These are phyloP conservation scores for Lasioglossum oenotherae DNA, from an alignment of 2,888 invertebrate species.

Conservation along the genomic window DNA sequence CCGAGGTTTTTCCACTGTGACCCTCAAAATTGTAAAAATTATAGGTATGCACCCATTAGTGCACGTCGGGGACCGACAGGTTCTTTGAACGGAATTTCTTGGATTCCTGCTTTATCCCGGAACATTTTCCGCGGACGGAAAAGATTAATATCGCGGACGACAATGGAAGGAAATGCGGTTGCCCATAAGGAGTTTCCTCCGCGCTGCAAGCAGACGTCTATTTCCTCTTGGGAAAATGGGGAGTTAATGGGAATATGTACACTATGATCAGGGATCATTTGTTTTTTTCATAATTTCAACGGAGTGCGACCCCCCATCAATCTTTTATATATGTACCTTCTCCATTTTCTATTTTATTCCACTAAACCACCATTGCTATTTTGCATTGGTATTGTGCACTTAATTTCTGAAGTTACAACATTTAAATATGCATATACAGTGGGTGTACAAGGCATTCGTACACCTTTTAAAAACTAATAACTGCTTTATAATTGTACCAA, in stretches of 20 bases:
- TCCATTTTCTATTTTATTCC: too few species aligned
- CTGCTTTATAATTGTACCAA: too few species aligned
- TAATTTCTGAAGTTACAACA: too few species aligned
- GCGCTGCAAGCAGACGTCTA: slow-evolving; percentile 4
- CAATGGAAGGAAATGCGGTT: slow-evolving; percentile 54
- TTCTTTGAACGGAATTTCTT: slow-evolving; percentile 9
- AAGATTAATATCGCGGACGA: slow-evolving; percentile 53
- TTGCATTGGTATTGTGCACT: too few species aligned
- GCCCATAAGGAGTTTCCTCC: slow-evolving; percentile 39
- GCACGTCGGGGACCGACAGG: background rate
- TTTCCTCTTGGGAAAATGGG: background rate
- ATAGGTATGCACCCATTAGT: background rate
- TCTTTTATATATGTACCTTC: too few species aligned
- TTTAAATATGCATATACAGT: too few species aligned
- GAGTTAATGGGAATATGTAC: background rate
- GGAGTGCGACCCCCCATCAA: too few species aligned
- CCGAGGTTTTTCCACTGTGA: background rate
- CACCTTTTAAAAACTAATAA: too few species aligned
- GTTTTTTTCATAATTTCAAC: background rate
- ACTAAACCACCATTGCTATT: too few species aligned
- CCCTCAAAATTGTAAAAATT: background rate
- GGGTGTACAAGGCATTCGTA: too few species aligned
- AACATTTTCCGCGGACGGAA: slow-evolving; percentile 18
- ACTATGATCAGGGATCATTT: background rate
- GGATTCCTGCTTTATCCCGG: background rate